Conservation (phyloP, 2,797 vertebrate genomes). For the Crax fasciolata region DNA sequence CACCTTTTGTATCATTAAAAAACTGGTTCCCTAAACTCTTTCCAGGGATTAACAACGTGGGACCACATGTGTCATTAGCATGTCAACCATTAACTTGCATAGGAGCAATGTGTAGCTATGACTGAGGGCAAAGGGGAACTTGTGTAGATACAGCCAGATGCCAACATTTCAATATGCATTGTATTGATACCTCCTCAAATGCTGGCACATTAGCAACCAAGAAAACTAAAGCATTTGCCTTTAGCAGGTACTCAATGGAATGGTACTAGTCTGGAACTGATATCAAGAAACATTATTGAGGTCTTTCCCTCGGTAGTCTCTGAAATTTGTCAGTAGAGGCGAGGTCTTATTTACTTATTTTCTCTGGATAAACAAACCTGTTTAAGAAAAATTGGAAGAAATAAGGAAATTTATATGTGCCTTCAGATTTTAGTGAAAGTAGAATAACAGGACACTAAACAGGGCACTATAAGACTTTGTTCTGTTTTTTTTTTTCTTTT, state of each 20-base stretch:
- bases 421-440: not conserved
- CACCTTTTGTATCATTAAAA: not conserved
- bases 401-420: not conserved
- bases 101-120: not conserved
- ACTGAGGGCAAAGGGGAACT: not conserved
- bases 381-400: not conserved
- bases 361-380: not conserved
- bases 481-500: not conserved
- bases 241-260: not conserved
- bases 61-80: not conserved
- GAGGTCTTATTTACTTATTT: not conserved
- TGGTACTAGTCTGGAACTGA: not conserved
- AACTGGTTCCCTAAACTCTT: not conserved
- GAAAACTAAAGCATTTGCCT: not conserved
- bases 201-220: not conserved
- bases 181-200: not conserved
- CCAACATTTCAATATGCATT: not conserved
- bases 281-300: not conserved
- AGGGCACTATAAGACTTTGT: not conserved
- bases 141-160: not conserved
- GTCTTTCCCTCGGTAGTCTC: not conserved
- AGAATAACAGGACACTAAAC: not conserved
- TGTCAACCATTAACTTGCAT: accelerated
- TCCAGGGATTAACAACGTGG: accelerated
- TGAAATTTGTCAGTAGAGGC: not conserved